Evolutionary conservation across 30 jellyfish, hydroid and myxozoan species (phyloP).

Genomic region (Mastigias papua): DNA sequence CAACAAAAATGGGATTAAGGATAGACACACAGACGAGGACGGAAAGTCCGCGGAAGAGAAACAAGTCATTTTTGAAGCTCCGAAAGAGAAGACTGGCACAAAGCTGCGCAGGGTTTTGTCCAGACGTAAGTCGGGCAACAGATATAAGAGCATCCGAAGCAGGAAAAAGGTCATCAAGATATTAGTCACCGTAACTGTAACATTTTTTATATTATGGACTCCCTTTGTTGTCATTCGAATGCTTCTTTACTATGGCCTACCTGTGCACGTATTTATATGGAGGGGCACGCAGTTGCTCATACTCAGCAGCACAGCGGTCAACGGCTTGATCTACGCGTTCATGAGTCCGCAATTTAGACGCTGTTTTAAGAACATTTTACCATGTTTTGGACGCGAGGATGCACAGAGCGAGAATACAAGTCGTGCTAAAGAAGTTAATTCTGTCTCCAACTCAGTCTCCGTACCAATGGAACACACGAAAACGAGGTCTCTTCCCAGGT

Average conservation of each 20-base stretch:
- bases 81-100: constrained; percentile 1
- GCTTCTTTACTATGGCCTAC: constrained; percentile 69
- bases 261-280: constrained; percentile 79
- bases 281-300: constrained; percentile 81
- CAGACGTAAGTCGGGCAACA: constrained; percentile 36
- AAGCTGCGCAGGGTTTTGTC: constrained; percentile 17
- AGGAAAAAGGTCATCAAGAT: constrained; percentile 75
- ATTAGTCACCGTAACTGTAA: constrained; percentile 77
- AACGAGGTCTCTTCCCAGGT: constrained; percentile 45
- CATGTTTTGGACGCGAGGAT: constrained; percentile 45
- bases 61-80: background rate
- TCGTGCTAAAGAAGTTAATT: constrained; percentile 71
- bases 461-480: constrained; percentile 29
- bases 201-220: constrained; percentile 88
- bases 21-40: background rate
- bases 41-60: constrained; percentile 12
- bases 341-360: constrained; percentile 88
- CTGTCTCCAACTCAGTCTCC: constrained; percentile 62
- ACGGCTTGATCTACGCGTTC: constrained; percentile 86
- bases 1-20: constrained; percentile 20
- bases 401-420: constrained; percentile 55
- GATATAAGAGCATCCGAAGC: constrained; percentile 51
- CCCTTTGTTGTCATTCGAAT: constrained; percentile 87
- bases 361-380: constrained; percentile 74
- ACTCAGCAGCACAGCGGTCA: constrained; percentile 87